Evolutionary conservation across 30 jellyfish, hydroid and myxozoan species (phyloP), one percentile per base, ranked within the genome.

Genomic region (Pseudorhiza aurosa): DNA sequence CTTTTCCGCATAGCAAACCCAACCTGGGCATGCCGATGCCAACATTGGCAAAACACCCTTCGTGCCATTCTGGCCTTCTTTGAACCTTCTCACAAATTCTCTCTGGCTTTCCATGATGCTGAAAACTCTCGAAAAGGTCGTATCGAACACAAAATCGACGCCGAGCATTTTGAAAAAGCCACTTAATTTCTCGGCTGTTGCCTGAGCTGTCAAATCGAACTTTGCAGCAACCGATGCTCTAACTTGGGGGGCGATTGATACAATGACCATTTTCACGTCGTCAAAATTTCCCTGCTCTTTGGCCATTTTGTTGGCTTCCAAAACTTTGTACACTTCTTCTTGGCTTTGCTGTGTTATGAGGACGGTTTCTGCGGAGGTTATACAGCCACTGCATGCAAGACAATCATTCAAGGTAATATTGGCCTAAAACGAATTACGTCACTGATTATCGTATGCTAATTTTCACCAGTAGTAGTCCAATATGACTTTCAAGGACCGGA

Each of bases 311-410:
- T 84, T 84, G 30, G 50, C 95, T 0, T 76, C 71, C 10, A 84
- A 58, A 1, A 72, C 77, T 40, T 68, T 85, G 64, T 75, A 75
- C 14, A 95, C 56, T 57, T 90, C 98, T 14, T 85, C 96, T n/a
- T 81, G 87, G 67, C 98, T 90, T 68, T 95, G 99, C 28, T 89
- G 98, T 19, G 96, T 81, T 60, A 95, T 87, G 42, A 95, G 87
- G 5, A 95, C 96, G 31, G 95, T 91, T 71, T 95, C 99, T 1
- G 99, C 99, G 25, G 98, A 88, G 5, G 99, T 95, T 8, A 95
- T 89, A 74, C 99, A 95, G 19, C 99, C 99, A 89, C 99, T 95
- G 86, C 99, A 95, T 26, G 99, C 99, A 24, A 95, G 91, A 53
- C 99, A 95, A 70, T 95, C 99, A 76, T 89, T 91, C 46, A 95